A percentile compares a stretch with the other conserved stretches of the same genome.
These are phyloP conservation scores for Artibeus jamaicensis DNA, from an alignment of 2,797 vertebrate genomes.

Conservation along the genomic window DNA sequence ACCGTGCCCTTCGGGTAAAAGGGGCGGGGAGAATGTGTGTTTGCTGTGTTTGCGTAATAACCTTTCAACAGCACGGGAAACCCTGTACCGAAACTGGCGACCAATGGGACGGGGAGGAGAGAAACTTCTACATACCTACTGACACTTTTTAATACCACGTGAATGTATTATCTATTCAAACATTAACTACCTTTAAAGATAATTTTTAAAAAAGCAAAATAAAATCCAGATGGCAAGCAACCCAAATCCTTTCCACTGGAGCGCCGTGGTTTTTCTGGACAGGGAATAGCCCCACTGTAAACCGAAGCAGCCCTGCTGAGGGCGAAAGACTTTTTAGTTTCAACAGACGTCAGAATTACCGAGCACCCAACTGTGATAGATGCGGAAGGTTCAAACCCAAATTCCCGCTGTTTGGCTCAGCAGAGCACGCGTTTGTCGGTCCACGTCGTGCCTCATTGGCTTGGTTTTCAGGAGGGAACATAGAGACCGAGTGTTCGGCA, in stretches of 20 bases:
- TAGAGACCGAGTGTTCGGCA: neutral
- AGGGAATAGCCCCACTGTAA: neutral
- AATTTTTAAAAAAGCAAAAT: neutral
- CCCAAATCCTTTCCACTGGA: neutral
- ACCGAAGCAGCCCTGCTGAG: neutral
- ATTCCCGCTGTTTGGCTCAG: neutral
- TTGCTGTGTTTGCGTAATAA: neutral
- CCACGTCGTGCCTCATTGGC: fast-evolving
- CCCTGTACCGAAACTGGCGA: neutral
- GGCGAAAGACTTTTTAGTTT: neutral
- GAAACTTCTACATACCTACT: neutral
- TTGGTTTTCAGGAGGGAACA: neutral
- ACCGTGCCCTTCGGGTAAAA: neutral
- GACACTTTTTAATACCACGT: neutral
- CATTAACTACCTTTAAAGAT: neutral
- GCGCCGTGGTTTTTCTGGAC: neutral
- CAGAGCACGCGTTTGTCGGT: neutral
- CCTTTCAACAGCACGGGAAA: neutral
- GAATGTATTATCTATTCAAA: neutral
- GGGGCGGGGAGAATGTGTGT: neutral
- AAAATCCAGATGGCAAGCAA: neutral
- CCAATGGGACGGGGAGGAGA: fast-evolving
- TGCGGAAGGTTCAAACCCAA: fast-evolving
- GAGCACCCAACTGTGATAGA: neutral
- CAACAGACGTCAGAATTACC: neutral